Conservation (phyloP, 2,113 vertebrate genomes). For the Tetrax tetrax region DNA sequence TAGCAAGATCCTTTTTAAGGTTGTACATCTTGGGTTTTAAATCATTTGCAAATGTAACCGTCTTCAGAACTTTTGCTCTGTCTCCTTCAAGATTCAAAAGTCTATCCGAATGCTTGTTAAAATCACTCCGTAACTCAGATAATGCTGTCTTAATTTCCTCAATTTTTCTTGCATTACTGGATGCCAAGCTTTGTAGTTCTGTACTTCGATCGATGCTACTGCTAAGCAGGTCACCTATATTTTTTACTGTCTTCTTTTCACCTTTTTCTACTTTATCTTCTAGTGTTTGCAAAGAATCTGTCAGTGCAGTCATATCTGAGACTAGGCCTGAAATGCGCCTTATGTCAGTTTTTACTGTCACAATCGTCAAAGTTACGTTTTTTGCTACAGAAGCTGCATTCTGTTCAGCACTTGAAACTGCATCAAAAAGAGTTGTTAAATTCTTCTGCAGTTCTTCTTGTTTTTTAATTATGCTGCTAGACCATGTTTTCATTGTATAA, state of each 20-base stretch:
- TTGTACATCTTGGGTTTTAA: conserved; percentile 89
- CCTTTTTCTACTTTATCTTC: conserved; percentile 79
- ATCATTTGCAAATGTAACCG: conserved; percentile 87
- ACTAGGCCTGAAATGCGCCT: conserved; percentile 90
- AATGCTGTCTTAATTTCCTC: conserved; percentile 72
- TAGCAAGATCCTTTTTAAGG: conserved; percentile 84
- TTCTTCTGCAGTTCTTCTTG: conserved; percentile 77
- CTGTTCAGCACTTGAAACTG: conserved; percentile 78
- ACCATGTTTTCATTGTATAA: conserved; percentile 77
- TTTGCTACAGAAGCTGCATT: conserved; percentile 76
- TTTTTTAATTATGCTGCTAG: conserved; percentile 70
- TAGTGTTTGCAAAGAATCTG: conserved; percentile 77
- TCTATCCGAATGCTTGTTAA: conserved; percentile 73
- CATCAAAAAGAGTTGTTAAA: conserved; percentile 74
- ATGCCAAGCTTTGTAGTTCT: conserved; percentile 75
- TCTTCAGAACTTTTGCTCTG: conserved; percentile 85
- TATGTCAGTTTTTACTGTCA: conserved; percentile 87
- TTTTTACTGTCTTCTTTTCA: conserved; percentile 81
- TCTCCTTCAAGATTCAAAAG: conserved; percentile 85
- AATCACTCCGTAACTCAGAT: conserved; percentile 77
- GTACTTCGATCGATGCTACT: conserved; percentile 87
- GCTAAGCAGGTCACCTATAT: conserved; percentile 85
- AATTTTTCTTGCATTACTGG: conserved; percentile 80
- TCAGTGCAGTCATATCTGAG: conserved; percentile 80
- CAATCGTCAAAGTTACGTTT: conserved; percentile 78